phyloP scores from a whole-genome alignment of 1,140 invertebrate species.

The Meloidogyne chitwoodi region DNA sequence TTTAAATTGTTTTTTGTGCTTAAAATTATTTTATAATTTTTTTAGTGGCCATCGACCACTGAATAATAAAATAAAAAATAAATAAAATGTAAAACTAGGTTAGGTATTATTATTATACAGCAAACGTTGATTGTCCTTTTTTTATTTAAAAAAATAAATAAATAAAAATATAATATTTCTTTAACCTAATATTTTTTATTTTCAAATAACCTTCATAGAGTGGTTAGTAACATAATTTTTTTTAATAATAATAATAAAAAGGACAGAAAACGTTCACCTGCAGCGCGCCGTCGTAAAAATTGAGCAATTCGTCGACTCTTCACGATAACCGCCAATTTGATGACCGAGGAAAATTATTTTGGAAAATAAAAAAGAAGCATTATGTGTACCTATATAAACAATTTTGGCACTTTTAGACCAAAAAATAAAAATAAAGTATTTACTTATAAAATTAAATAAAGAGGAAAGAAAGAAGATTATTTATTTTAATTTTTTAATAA shows the following conservation, averaged over 20 bases:
- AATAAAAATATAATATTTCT: no score
- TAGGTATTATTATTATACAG: no score
- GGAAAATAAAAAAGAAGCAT: background rate
- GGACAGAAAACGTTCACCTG: background rate
- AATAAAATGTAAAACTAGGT: no score
- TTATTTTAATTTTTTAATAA: background rate
- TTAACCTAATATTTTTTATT: no score
- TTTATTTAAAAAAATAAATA: no score
- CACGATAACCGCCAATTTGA: constrained; percentile 25
- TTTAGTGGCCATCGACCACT: no score
- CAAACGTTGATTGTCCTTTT: no score
- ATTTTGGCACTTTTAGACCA: background rate
- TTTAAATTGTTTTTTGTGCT: no score
- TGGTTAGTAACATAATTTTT: no score
- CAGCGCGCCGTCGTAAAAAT: background rate
- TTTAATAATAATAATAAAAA: background rate
- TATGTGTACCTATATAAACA: background rate
- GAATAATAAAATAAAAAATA: no score
- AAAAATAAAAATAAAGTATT: background rate
- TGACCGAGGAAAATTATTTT: background rate
- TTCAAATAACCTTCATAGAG: no score
- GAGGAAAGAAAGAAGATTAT: constrained; percentile 5
- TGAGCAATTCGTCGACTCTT: constrained; percentile 21
- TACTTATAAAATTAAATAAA: background rate
- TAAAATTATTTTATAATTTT: no score